A percentile compares a stretch with the other conserved stretches of the same genome.
Evolutionary conservation across 2,797 vertebrate genomes (phyloP).

Genomic region (Carapus acus): DNA sequence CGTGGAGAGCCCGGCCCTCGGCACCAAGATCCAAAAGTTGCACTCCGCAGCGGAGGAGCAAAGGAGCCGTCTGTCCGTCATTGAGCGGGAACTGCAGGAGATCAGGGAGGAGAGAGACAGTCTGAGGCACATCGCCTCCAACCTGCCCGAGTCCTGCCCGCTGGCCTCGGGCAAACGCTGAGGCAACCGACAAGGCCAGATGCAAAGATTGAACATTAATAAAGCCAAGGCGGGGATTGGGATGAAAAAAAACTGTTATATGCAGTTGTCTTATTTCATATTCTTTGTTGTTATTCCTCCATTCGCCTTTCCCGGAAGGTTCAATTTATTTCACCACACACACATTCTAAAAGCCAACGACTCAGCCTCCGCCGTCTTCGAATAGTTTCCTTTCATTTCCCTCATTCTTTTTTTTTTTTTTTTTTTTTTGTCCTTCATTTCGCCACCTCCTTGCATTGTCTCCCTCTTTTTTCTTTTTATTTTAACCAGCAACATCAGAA

Average conservation of each 20-base stretch:
- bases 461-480: slow-evolving; percentile 5
- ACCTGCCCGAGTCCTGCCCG: slow-evolving; percentile 78
- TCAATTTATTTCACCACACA: slow-evolving; percentile 32
- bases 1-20: slow-evolving; percentile 69
- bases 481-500: slow-evolving; percentile 33
- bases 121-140: slow-evolving; percentile 80
- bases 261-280: slow-evolving; percentile 30
- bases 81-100: slow-evolving; percentile 79
- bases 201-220: slow-evolving; percentile 23
- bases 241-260: slow-evolving; percentile 19
- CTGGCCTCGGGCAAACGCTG: slow-evolving; percentile 46
- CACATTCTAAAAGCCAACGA: slow-evolving; percentile 13
- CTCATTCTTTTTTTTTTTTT: slow-evolving; percentile 4
- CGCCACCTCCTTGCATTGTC: too few species aligned
- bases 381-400: slow-evolving; percentile 6
- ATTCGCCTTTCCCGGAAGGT: slow-evolving; percentile 24
- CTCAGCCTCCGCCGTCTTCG: slow-evolving; percentile 20
- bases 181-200: slow-evolving; percentile 15
- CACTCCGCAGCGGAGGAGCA: slow-evolving; percentile 74
- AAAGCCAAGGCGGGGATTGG: slow-evolving; percentile 23
- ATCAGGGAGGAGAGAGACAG: slow-evolving; percentile 81
- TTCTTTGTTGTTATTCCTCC: slow-evolving; percentile 5
- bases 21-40: slow-evolving; percentile 74
- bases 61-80: slow-evolving; percentile 66
- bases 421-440: too few species aligned